Evolutionary conservation across 1,140 invertebrate genomes (phyloP).

Genomic region (Daktulosphaira vitifoliae): DNA sequence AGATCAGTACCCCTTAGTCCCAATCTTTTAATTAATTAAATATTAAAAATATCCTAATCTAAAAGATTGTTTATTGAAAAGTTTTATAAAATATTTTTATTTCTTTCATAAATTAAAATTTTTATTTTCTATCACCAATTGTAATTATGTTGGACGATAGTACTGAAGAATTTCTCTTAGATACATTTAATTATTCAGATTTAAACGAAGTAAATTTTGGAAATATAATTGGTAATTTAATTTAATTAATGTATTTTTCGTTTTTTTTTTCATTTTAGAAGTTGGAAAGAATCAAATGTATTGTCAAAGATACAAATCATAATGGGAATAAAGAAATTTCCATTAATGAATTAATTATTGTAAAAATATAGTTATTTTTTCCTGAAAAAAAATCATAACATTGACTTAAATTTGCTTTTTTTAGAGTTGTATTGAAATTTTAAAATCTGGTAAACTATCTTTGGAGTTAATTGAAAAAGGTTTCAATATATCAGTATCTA

Average conservation of each 20-base stretch:
- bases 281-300: not conserved
- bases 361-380: no score
- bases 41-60: no score
- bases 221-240: no score
- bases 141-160: constrained; percentile 6
- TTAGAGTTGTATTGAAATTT: constrained; percentile 7
- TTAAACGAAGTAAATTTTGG: constrained; percentile 10
- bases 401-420: not conserved
- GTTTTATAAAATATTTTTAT: no score
- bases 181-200: not conserved
- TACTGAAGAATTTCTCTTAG: not conserved
- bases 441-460: not conserved
- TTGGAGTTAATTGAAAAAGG: not conserved
- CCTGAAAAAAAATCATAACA: no score
- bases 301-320: not conserved
- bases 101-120: no score
- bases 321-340: not conserved
- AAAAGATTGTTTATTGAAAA: no score
- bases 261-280: not conserved
- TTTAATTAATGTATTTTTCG: no score
- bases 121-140: no score
- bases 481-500: not conserved
- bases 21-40: no score
- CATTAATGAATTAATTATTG: not conserved
- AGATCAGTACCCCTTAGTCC: no score